phyloP scores from a whole-genome alignment of 2,888 invertebrate genomes.

The Pheosia tremula region DNA sequence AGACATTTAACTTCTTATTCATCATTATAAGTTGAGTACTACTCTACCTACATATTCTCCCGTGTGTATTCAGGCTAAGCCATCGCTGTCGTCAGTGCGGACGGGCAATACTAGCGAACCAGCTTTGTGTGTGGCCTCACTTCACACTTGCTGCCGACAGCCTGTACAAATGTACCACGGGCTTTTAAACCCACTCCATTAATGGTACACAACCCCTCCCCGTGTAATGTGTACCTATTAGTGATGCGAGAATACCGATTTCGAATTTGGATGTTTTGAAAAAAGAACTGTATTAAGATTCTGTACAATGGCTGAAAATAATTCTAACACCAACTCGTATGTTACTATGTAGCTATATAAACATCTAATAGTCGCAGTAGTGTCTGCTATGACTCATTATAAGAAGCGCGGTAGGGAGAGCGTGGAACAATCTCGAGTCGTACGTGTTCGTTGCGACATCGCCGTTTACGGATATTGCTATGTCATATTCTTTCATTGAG shows the following conservation, averaged over 20 bases:
- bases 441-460: too few relatives aligned
- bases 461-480: slow-evolving; percentile 12
- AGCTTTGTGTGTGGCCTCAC: slow-evolving; percentile 51
- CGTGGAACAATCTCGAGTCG: too few relatives aligned
- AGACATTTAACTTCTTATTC: too few relatives aligned
- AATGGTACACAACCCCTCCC: slow-evolving; percentile 28
- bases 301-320: neutral
- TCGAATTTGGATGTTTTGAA: slow-evolving; percentile 11
- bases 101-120: slow-evolving; percentile 2
- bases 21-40: too few relatives aligned
- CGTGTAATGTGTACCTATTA: slow-evolving; percentile 13
- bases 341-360: too few relatives aligned
- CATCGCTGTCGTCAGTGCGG: neutral
- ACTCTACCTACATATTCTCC: neutral
- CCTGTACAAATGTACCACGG: slow-evolving; percentile 46
- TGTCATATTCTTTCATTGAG: neutral
- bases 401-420: too few relatives aligned
- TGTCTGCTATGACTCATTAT: too few relatives aligned
- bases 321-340: too few relatives aligned
- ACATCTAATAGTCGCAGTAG: too few relatives aligned
- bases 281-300: neutral
- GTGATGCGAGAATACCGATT: slow-evolving; percentile 7
- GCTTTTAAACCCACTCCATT: slow-evolving; percentile 38
- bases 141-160: slow-evolving; percentile 47
- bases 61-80: slow-evolving; percentile 1